Conservation (phyloP, 2,888 invertebrate species). For the Macaria liturata region DNA sequence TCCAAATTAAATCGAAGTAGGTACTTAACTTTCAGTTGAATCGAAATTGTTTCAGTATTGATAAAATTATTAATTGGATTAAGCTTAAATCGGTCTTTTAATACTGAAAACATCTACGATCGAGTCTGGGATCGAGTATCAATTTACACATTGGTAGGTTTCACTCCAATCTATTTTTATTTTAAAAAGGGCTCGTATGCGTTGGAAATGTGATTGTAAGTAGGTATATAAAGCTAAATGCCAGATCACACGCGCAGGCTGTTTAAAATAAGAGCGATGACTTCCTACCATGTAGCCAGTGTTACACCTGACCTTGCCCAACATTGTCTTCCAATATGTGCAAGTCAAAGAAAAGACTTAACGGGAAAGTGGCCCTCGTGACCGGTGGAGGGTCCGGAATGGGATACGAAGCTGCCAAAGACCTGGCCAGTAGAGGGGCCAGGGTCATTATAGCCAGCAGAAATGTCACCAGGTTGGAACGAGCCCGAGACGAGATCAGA, state of each 20-base stretch:
- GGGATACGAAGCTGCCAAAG: conserved; percentile 88
- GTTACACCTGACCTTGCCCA: not conserved
- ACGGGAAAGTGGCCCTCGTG: conserved; percentile 86
- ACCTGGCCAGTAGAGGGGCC: conserved; percentile 87
- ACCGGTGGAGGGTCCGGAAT: conserved; percentile 93
- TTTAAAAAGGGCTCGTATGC: too few relatives aligned
- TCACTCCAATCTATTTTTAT: too few relatives aligned
- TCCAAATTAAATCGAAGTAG: not conserved
- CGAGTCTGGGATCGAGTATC: too few relatives aligned
- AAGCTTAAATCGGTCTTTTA: too few relatives aligned
- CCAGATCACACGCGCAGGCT: conserved; percentile 3
- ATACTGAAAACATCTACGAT: too few relatives aligned
- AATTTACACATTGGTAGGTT: too few relatives aligned
- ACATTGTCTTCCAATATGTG: conserved; percentile 27
- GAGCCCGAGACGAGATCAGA: conserved; percentile 87
- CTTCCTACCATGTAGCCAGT: conserved; percentile 4
- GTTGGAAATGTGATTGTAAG: too few relatives aligned
- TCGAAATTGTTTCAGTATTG: too few relatives aligned
- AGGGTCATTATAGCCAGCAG: conserved; percentile 87
- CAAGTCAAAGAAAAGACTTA: conserved; percentile 40
- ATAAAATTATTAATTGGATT: too few relatives aligned
- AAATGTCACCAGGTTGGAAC: conserved; percentile 83
- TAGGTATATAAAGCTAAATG: not conserved
- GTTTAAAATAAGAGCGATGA: conserved; percentile 5
- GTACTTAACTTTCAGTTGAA: not conserved